Conservation (phyloP, 2,113 vertebrate genomes). For the Tachysurus vachellii region DNA sequence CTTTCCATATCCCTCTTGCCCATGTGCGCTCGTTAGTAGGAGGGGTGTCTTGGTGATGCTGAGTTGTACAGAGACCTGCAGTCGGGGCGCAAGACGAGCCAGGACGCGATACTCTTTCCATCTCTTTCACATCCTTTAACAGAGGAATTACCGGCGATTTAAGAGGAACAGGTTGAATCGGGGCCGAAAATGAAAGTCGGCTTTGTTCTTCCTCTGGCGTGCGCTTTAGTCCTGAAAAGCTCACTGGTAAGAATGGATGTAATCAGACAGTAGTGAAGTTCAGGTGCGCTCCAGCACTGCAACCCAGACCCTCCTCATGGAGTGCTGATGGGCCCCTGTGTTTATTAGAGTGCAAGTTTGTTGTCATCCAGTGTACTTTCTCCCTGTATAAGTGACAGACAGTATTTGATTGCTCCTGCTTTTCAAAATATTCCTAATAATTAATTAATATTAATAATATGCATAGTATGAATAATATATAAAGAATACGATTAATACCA, state of each 20-base stretch:
- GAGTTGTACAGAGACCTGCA: conserved; percentile 75
- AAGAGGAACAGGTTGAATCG: neutral
- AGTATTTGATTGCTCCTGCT: neutral
- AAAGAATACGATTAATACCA: no score
- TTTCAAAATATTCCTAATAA: neutral
- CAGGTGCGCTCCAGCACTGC: neutral
- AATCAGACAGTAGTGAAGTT: neutral
- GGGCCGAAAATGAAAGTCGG: conserved; percentile 68
- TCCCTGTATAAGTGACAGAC: neutral
- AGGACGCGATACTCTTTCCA: conserved; percentile 32
- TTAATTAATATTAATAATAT: no score
- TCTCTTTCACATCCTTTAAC: conserved; percentile 21
- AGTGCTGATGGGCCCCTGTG: neutral
- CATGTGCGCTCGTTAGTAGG: conserved; percentile 58
- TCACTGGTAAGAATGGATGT: conserved; percentile 70
- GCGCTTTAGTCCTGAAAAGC: conserved; percentile 69
- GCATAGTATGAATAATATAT: no score
- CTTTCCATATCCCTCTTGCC: neutral
- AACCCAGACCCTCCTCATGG: neutral
- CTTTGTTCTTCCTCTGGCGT: conserved; percentile 67
- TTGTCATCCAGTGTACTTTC: neutral
- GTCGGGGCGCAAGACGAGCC: conserved; percentile 72
- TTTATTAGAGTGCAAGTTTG: neutral
- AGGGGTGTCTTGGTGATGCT: conserved; percentile 67
- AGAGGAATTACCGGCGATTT: conserved; percentile 62